These are phyloP conservation scores for Athalia cordata DNA, from an alignment of 2,888 invertebrate genomes.

Conservation along the genomic window DNA sequence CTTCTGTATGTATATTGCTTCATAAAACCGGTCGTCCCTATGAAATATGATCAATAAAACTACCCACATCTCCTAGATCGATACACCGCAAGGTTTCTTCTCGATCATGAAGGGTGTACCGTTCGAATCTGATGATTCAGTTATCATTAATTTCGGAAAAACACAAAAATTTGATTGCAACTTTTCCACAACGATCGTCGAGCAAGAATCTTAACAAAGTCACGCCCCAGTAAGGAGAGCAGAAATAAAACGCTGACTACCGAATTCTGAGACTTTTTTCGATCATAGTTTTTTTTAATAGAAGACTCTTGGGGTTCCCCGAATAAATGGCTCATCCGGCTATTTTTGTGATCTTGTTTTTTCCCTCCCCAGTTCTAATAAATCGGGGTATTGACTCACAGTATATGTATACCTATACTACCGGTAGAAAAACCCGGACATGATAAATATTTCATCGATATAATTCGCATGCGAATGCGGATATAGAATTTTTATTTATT, in stretches of 20 bases:
- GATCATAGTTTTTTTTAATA: not conserved
- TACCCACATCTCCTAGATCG: not conserved
- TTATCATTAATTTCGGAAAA: too few relatives aligned
- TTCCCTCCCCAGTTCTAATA: not conserved
- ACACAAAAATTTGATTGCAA: too few relatives aligned
- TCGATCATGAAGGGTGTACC: too few relatives aligned
- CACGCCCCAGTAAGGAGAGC: too few relatives aligned
- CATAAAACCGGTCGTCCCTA: conserved; percentile 4
- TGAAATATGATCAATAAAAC: not conserved
- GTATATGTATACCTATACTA: not conserved
- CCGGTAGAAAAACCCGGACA: not conserved
- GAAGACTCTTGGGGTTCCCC: not conserved
- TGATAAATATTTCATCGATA: conserved; percentile 5
- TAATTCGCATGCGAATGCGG: not conserved
- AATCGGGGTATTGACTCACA: conserved; percentile 17
- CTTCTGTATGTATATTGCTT: not conserved
- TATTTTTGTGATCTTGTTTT: conserved; percentile 38
- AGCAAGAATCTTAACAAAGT: too few relatives aligned
- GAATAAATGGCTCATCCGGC: conserved; percentile 7
- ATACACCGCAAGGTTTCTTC: too few relatives aligned
- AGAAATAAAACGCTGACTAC: too few relatives aligned
- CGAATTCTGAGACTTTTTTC: too few relatives aligned
- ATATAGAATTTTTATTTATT: conserved; percentile 12
- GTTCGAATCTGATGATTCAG: too few relatives aligned
- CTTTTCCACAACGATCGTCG: too few relatives aligned